Percentiles rank a stretch among this genome's conserved stretches.
Conservation (phyloP, 1,140 invertebrate genomes). For the Patella vulgata region DNA sequence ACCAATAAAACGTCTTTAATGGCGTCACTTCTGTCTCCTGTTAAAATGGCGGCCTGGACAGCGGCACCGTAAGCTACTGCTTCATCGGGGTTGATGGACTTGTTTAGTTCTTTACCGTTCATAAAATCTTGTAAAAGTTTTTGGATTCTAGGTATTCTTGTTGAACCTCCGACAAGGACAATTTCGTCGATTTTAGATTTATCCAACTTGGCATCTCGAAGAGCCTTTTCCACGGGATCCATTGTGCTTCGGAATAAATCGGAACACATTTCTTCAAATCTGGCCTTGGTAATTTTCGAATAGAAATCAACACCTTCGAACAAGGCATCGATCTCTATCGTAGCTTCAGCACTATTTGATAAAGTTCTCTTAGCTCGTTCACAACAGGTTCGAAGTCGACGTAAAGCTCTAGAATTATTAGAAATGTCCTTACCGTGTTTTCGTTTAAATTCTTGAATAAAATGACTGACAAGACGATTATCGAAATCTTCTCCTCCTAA, state of each 20-base stretch:
- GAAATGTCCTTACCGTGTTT: slow-evolving; percentile 59
- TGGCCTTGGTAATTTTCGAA: slow-evolving; percentile 64
- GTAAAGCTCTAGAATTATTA: slow-evolving; percentile 49
- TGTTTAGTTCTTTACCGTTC: slow-evolving; percentile 65
- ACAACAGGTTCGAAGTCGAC: slow-evolving; percentile 74
- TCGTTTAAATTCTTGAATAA: slow-evolving; percentile 59
- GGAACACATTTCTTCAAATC: slow-evolving; percentile 76
- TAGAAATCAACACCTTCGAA: slow-evolving; percentile 75
- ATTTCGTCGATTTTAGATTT: slow-evolving; percentile 93
- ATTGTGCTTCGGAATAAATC: slow-evolving; percentile 89
- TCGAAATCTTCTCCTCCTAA: slow-evolving; percentile 59
- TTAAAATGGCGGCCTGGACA: slow-evolving; percentile 70
- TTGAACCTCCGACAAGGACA: slow-evolving; percentile 96
- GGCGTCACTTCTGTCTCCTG: slow-evolving; percentile 53
- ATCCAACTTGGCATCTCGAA: slow-evolving; percentile 94
- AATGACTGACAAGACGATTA: slow-evolving; percentile 57
- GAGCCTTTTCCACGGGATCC: slow-evolving; percentile 93
- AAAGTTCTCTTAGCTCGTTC: slow-evolving; percentile 72
- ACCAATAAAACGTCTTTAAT: slow-evolving; percentile 63
- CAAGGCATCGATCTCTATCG: slow-evolving; percentile 79
- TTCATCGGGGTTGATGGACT: slow-evolving; percentile 64
- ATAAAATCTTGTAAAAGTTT: slow-evolving; percentile 88
- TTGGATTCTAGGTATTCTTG: slow-evolving; percentile 97
- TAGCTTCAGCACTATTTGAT: slow-evolving; percentile 61
- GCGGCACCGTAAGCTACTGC: slow-evolving; percentile 73